Conservation (phyloP, 2,797 vertebrate species). For the Tapera naevia region DNA sequence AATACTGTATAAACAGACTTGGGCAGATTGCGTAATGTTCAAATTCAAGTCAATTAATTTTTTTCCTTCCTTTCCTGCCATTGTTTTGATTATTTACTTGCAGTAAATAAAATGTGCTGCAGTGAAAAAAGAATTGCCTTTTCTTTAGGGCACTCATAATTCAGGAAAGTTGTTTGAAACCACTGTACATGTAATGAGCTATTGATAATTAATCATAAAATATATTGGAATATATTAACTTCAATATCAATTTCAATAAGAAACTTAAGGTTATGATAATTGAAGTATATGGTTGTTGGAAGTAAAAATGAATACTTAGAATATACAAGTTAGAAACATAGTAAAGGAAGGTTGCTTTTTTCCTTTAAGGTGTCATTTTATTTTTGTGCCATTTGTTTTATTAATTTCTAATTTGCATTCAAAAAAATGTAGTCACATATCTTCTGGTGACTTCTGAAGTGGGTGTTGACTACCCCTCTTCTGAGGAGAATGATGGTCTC, state of each 20-base stretch:
- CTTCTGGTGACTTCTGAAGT: not conserved
- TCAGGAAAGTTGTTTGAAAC: not conserved
- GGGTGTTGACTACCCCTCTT: rapidly evolving
- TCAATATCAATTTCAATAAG: not conserved
- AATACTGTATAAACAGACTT: not conserved
- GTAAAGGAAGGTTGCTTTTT: rapidly evolving
- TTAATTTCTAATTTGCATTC: not conserved
- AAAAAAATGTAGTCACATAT: not conserved
- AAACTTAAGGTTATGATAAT: not conserved
- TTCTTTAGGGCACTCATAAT: not conserved
- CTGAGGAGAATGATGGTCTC: not conserved
- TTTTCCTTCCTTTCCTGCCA: not conserved
- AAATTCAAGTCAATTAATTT: not conserved
- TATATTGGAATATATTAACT: not conserved
- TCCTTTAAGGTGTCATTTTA: not conserved
- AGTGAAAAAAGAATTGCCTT: not conserved
- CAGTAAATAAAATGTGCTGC: not conserved
- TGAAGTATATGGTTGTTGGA: not conserved
- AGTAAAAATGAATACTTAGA: not conserved
- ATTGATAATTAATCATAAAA: not conserved
- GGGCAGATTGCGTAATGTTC: not conserved
- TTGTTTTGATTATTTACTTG: not conserved
- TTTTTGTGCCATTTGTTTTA: not conserved
- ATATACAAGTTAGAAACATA: not conserved
- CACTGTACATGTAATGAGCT: not conserved